Evolutionary conservation across 2,888 invertebrate species (phyloP), one percentile per base, ranked within the genome.

Genomic region (Hirtodrosophila cameraria): DNA sequence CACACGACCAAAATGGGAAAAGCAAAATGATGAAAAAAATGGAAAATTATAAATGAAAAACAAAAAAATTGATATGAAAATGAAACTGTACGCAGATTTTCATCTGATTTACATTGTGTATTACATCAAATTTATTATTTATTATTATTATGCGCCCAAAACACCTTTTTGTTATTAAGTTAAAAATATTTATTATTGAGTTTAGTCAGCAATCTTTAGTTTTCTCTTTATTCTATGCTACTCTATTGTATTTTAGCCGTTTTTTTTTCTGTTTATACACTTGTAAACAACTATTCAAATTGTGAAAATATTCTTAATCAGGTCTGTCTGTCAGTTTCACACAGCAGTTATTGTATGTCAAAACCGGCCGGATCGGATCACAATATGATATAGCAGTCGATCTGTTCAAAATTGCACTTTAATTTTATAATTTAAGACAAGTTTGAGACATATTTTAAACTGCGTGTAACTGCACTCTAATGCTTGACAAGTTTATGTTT

Each of bases 161-260:
- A 53, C 35, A 41, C 38, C n/a, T n/a, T 43, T 76, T 6, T 80
- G 82, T 78, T 78, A 73, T 81, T 78, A 82, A 82, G 82, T 64
- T 76, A 52, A 59, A 57, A 52, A 55, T 79, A 79, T 79, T 79
- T 79, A 78, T 78, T 70, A 55, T 62, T 55, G 53, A 67, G 62
- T 67, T 79, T 67, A 79, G 74, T 82, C 71, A 67, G 59, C 55
- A 74, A 67, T 67, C 57, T 62, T 66, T 15, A 48, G 23, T 9
- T 33, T 33, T 67, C 61, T 71, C 36, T 7, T 7, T 4, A 8
- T 23, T 39, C 50, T 43, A 23, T 41, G 28, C 45, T 63, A 30
- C 18, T 54, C 41, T 50, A 33, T 6, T 23, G 25, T 23, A 20
- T 11, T 38, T 53, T 35, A 28, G 36, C 12, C 20, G 16, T 36